Evolutionary conservation across 2,113 vertebrate genomes (phyloP).

Genomic region (Struthidea cinerea): DNA sequence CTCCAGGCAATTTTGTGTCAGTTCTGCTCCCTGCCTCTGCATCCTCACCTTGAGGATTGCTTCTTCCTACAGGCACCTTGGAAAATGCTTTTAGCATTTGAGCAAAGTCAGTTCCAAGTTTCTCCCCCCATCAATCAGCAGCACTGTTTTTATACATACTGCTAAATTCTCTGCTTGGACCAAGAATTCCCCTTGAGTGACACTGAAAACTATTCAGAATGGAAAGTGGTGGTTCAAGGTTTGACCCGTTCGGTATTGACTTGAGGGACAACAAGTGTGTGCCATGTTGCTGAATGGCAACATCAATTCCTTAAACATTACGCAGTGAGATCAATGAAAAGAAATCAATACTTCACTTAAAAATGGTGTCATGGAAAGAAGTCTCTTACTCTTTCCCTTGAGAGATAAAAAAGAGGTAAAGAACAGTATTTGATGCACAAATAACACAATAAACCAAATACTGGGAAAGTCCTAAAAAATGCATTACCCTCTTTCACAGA

Average conservation of each 20-base stretch:
- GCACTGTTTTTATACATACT: neutral
- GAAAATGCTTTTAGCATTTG: neutral
- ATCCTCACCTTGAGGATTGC: neutral
- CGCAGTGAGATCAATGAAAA: neutral
- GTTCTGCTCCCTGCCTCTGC: neutral
- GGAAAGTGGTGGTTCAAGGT: neutral
- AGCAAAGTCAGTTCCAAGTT: neutral
- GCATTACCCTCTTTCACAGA: neutral
- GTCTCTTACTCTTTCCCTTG: neutral
- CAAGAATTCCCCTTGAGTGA: neutral
- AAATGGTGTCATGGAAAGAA: neutral
- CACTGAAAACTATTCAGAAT: neutral
- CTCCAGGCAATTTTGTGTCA: neutral
- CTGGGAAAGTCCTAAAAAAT: neutral
- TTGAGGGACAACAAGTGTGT: neutral
- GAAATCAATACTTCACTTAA: slow-evolving; percentile 1
- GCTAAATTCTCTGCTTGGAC: neutral
- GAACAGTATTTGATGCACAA: neutral
- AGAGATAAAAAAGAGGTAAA: neutral
- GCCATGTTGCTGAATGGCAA: neutral
- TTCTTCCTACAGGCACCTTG: neutral
- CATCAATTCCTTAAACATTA: slow-evolving; percentile 4
- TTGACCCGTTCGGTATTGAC: neutral
- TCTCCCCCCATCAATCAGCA: neutral
- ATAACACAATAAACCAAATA: neutral